These are phyloP conservation scores for Muscicapa adusta DNA, from an alignment of 2,113 vertebrate species.

Conservation along the genomic window DNA sequence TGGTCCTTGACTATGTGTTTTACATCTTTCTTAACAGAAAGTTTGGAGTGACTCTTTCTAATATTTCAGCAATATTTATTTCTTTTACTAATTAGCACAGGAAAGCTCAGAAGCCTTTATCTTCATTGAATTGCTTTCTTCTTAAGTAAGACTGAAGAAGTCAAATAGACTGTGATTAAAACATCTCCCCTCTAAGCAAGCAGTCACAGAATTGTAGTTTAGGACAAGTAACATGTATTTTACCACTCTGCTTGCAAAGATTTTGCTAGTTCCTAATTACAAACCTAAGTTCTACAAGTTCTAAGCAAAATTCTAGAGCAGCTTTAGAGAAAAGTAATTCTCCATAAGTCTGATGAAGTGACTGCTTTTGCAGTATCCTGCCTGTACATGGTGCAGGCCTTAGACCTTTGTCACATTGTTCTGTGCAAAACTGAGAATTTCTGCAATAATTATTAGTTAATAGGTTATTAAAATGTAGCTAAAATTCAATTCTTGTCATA, in stretches of 20 bases:
- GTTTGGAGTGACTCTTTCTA: background rate
- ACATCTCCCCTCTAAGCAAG: background rate
- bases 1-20: background rate
- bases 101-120: background rate
- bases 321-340: background rate
- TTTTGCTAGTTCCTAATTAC: background rate
- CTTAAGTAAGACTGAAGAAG: no score
- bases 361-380: background rate
- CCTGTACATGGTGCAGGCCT: background rate
- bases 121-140: background rate
- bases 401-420: background rate
- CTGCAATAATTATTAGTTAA: background rate
- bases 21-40: background rate
- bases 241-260: background rate
- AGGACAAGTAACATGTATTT: background rate
- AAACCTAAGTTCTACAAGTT: background rate
- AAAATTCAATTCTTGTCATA: background rate
- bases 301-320: background rate
- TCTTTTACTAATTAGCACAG: background rate
- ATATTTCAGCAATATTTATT: background rate
- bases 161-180: background rate
- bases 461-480: background rate
- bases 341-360: background rate
- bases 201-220: background rate
- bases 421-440: rapidly evolving